Evolutionary conservation across 1,140 invertebrate genomes (phyloP), one percentile per base, ranked within the genome.

Genomic region (Brachionus angularis): DNA sequence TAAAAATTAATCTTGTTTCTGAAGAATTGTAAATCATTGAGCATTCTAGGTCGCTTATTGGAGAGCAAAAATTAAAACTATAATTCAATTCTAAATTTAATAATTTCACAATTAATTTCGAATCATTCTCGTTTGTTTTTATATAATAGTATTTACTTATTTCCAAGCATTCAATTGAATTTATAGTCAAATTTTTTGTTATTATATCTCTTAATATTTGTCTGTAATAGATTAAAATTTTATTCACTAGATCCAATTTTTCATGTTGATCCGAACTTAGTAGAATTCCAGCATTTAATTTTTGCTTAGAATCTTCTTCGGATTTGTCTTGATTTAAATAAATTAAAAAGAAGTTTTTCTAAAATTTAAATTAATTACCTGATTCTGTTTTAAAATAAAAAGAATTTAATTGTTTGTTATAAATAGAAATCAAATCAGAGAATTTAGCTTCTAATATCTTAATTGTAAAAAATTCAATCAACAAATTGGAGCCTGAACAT

Each of bases 161-260:
- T 23, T 58, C 14, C 25, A 42, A 25, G 33, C 53, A 58, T 16
- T 42, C 33, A 58, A 39, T 42, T 12, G 53, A 58, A 5, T 36
- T 36, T 23, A 39, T 23, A 39, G 36, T 58, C 18, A 39, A 23
- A 58, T 58, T 58, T 58, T 58, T 39, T 12, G 5, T 58, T 21
- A 27, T n/a, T 18, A 58, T 21, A 3, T 58, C 33, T 10, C 16
- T 36, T 23, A 58, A 23, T 39, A 58, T 18, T 23, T 36, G 23
- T 58, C 39, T 58, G 34, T 58, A 58, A 42, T 58, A 58, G 23
- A 58, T 58, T 14, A 58, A 58, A 39, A 58, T 58, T 58, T 58
- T 58, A 25, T 23, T 58, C 23, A 58, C 12, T 39, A 58, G 39
- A 58, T 58, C 36, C 23, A 58, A 39, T 58, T 58, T 58, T 39